Percentiles rank a stretch among this genome's conserved stretches.
These are phyloP conservation scores for Corythornis vintsioides DNA, from an alignment of 2,113 vertebrate species.

Conservation along the genomic window DNA sequence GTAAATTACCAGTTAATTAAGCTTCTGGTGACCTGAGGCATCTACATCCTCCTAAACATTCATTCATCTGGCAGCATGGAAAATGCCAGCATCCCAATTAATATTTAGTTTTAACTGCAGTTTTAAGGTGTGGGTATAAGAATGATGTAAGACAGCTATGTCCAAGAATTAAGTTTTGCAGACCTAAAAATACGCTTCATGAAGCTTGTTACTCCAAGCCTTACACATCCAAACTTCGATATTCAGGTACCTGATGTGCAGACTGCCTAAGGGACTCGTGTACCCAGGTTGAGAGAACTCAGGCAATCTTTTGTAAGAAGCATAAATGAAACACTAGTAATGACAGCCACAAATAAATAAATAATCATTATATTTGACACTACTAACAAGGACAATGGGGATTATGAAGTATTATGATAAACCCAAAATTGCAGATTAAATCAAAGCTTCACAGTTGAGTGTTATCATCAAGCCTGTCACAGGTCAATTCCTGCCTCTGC, in stretches of 20 bases:
- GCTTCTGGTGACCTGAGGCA: not conserved
- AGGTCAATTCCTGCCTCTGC: not conserved
- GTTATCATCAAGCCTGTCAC: not conserved
- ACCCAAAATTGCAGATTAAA: not conserved
- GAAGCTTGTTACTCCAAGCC: not conserved
- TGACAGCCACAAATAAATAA: not conserved
- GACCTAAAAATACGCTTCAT: not conserved
- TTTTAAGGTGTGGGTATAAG: not conserved
- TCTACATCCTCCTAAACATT: slow-evolving; percentile 11
- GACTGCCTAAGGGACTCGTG: not conserved
- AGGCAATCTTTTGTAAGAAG: not conserved
- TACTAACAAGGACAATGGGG: not conserved
- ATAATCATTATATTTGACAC: not conserved
- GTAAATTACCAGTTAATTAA: slow-evolving; percentile 42
- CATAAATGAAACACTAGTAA: not conserved
- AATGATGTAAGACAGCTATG: not conserved
- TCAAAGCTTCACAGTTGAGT: not conserved
- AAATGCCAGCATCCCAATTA: slow-evolving; percentile 49
- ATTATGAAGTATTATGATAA: not conserved
- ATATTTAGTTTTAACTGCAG: not conserved
- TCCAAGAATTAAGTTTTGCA: not conserved
- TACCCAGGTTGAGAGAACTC: not conserved
- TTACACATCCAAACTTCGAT: not conserved
- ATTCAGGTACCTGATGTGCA: not conserved
- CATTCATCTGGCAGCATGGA: not conserved